Evolutionary conservation across 2,797 vertebrate species (phyloP), one percentile per base, ranked within the genome.

Genomic region (Esox lucius): DNA sequence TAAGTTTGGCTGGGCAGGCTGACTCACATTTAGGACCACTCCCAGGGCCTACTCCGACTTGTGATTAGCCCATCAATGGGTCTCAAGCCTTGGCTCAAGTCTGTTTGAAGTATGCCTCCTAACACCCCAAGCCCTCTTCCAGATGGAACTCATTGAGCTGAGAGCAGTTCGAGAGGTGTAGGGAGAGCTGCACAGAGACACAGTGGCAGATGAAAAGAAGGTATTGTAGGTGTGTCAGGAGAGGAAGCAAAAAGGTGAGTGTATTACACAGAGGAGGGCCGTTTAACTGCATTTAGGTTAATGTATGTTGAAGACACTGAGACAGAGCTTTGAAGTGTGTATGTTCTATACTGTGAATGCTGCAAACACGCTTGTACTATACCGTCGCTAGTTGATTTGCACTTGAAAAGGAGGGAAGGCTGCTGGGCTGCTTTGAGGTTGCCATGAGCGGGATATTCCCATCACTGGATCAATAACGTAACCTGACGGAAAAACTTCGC

Each of bases 81-180:
- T 75, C 75, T 64, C 68, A 51, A 24, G 61, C n/a, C 67, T 42
- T 39, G 46, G 68, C 68, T 69, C 15, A 46, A n/a, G 68, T 17
- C 68, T 70, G 26, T 70, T 49, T 70, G 19, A 70, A 49, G 74
- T 64, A 11, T 31, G 49, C 69, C 49, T 70, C 48, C 49, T 31
- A 26, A 53, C 77, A 70, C 71, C 68, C 61, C 72, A 75, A 75
- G 75, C 61, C 68, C 74, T 78, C 22, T 5, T 61, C 22, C 56
- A 61, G 22, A 61, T 13, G 78, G 59, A 68, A 48, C 68, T 74
- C 84, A 84, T 84, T 80, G 83, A 82, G 79, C 76, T 75, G 74
- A 80, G 78, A 80, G 76, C 78, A 75, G 85, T 84, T 87, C 84
- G 84, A 87, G 84, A 82, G 84, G 80, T 79, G 71, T 68, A 75